Conservation (phyloP, 2,888 invertebrate species). For the Gortyna flavago region DNA sequence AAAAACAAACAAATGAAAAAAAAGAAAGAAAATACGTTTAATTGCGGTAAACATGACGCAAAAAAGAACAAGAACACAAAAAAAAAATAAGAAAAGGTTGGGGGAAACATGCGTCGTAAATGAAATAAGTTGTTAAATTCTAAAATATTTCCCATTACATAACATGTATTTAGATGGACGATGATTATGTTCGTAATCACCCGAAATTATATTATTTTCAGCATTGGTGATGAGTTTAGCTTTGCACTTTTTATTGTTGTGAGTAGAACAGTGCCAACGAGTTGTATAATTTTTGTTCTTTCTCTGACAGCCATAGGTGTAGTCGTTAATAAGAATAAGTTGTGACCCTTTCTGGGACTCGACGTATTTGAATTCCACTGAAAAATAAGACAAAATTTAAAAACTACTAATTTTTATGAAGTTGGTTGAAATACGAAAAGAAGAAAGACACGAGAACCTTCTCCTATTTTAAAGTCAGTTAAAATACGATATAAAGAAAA, state of each 20-base stretch:
- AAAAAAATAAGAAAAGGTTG: no score
- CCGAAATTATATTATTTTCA: neutral
- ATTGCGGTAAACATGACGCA: no score
- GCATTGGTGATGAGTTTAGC: constrained; percentile 24
- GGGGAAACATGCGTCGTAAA: neutral
- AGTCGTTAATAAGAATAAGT: constrained; percentile 53
- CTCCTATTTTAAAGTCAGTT: neutral
- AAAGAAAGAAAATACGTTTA: no score
- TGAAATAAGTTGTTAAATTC: neutral
- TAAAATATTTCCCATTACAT: constrained; percentile 22
- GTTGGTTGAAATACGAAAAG: no score
- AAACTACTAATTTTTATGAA: no score
- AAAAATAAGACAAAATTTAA: neutral
- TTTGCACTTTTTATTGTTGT: constrained; percentile 49
- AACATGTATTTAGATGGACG: constrained; percentile 17
- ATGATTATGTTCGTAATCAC: constrained; percentile 41
- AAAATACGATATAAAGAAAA: no score
- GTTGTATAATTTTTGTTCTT: neutral
- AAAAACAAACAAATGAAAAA: no score
- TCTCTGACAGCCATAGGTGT: constrained; percentile 20
- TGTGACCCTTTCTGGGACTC: neutral
- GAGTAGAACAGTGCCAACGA: constrained; percentile 59
- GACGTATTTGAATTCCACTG: constrained; percentile 6
- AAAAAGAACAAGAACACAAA: no score
- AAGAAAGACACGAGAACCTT: neutral